phyloP scores from a whole-genome alignment of 2,888 invertebrate genomes.

The Anthophora plumipes region DNA sequence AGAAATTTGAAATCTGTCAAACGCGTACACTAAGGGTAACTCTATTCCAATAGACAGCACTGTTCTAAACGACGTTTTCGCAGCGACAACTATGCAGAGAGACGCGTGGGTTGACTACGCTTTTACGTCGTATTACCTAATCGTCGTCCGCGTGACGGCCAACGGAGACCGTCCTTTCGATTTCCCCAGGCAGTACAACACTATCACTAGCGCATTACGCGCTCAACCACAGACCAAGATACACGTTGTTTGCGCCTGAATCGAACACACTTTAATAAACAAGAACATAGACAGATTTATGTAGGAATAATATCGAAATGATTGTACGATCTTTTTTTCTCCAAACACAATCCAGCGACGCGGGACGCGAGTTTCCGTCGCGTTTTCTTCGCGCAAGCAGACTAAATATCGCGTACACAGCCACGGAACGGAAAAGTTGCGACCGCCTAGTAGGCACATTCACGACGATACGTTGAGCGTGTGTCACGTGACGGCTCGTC shows the following conservation, averaged over 20 bases:
- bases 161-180: not conserved
- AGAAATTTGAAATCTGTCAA: too few species aligned
- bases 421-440: conserved; percentile 22
- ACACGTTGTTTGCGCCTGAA: not conserved
- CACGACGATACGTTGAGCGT: conserved; percentile 26
- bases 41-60: too few species aligned
- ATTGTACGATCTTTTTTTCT: too few species aligned
- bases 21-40: too few species aligned
- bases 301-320: too few species aligned
- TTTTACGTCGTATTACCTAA: conserved; percentile 22
- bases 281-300: too few species aligned
- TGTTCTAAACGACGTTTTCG: not conserved
- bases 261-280: not conserved
- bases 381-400: conserved; percentile 40
- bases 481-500: conserved; percentile 39
- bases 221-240: not conserved
- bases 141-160: conserved; percentile 5
- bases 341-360: not conserved
- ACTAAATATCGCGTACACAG: conserved; percentile 29
- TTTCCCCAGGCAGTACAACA: not conserved
- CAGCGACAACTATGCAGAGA: not conserved
- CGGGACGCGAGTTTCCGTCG: conserved; percentile 15
- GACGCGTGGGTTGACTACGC: not conserved
- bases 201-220: not conserved
- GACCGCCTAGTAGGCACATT: conserved; percentile 12